These are phyloP conservation scores for Orbicella faveolata DNA, from an alignment of 64 coral and sea anemone genomes.

Conservation along the genomic window DNA sequence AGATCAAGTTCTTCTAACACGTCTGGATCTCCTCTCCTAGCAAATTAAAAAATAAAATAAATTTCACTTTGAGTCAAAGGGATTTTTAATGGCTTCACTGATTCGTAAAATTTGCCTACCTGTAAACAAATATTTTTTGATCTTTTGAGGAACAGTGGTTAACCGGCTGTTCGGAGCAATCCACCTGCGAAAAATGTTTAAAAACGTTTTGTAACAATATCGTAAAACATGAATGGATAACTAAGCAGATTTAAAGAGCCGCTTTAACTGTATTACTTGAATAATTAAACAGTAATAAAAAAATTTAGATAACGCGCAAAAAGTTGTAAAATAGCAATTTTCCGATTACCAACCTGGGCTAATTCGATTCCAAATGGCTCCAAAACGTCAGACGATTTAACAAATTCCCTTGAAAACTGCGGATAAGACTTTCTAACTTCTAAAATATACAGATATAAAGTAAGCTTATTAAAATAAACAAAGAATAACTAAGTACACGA, in stretches of 20 bases:
- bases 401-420: conserved; percentile 16
- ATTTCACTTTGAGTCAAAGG: not conserved
- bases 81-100: not conserved
- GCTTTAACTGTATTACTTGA: too few relatives aligned
- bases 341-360: not conserved
- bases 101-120: not conserved
- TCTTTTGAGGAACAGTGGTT: conserved; percentile 4
- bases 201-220: not conserved
- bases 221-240: too few relatives aligned
- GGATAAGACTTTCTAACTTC: conserved; percentile 35
- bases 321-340: too few relatives aligned
- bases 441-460: not conserved
- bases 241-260: too few relatives aligned
- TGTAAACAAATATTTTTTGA: not conserved
- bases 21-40: conserved; percentile 21
- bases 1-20: not conserved
- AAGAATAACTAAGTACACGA: not conserved
- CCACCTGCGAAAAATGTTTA: not conserved
- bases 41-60: not conserved
- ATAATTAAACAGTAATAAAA: too few relatives aligned
- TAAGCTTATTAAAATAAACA: not conserved
- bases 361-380: conserved; percentile 52
- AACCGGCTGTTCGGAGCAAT: not conserved
- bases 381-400: conserved; percentile 21
- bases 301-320: too few relatives aligned